Conservation (phyloP, 2,113 vertebrate genomes). For the Oophaga pumilio region DNA sequence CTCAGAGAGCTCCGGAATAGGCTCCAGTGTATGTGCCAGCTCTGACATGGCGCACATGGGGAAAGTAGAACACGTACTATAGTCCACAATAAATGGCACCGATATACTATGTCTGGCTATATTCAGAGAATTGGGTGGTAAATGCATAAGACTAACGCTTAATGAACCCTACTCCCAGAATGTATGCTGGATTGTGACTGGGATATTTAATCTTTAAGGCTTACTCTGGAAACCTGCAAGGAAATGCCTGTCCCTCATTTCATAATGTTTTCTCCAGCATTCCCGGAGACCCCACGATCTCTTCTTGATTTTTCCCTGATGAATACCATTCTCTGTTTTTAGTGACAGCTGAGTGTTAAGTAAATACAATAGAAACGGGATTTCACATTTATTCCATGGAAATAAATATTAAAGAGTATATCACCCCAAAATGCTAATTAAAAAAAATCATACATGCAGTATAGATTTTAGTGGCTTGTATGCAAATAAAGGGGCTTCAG, state of each 20-base stretch:
- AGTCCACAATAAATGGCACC: background rate
- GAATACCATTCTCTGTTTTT: background rate
- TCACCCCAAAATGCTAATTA: no score
- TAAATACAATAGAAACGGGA: background rate
- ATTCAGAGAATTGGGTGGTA: background rate
- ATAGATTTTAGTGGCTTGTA: no score
- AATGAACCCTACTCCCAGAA: background rate
- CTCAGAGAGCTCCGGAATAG: constrained; percentile 95
- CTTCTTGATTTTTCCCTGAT: background rate
- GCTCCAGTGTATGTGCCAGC: constrained; percentile 87
- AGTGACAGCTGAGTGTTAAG: background rate
- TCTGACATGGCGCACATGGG: constrained; percentile 77
- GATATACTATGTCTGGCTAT: background rate
- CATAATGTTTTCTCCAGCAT: background rate
- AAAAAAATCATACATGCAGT: no score
- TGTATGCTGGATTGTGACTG: background rate
- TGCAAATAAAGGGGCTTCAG: no score
- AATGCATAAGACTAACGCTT: background rate
- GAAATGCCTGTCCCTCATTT: background rate
- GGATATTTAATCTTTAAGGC: background rate
- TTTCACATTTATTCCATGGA: background rate
- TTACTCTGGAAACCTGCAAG: background rate
- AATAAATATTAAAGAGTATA: background rate
- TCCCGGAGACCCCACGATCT: background rate
- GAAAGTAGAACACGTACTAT: constrained; percentile 54